phyloP scores from a whole-genome alignment of 1,140 invertebrate species.

The Heliconius hermathena region DNA sequence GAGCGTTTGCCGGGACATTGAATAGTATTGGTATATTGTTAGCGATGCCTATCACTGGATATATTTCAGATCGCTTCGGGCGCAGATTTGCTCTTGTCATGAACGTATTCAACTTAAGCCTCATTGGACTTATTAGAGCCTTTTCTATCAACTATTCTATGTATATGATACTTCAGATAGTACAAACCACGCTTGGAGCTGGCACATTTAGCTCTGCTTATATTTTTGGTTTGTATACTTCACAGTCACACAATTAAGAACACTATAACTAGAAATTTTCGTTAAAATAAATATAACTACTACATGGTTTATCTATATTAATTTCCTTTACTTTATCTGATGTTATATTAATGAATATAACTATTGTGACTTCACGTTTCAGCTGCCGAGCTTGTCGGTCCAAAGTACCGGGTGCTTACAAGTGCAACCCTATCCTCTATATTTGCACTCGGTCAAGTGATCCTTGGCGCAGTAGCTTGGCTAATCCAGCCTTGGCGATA shows the following conservation, averaged over 20 bases:
- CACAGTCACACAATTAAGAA: background rate
- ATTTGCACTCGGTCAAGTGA: slow-evolving; percentile 88
- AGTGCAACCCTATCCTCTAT: slow-evolving; percentile 86
- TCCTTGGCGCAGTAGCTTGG: slow-evolving; percentile 86
- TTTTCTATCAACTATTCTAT: slow-evolving; percentile 84
- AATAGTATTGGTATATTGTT: slow-evolving; percentile 46
- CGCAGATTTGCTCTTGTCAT: slow-evolving; percentile 83
- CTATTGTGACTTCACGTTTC: slow-evolving; percentile 41
- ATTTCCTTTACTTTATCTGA: too few relatives aligned
- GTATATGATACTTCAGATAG: slow-evolving; percentile 83
- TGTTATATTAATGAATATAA: background rate
- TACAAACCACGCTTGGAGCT: slow-evolving; percentile 54
- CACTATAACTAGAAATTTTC: background rate
- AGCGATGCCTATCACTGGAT: slow-evolving; percentile 84
- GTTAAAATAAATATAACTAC: too few relatives aligned
- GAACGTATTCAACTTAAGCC: slow-evolving; percentile 80
- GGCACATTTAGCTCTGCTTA: slow-evolving; percentile 52
- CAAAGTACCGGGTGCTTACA: slow-evolving; percentile 86
- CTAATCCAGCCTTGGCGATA: slow-evolving; percentile 87
- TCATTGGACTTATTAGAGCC: slow-evolving; percentile 84
- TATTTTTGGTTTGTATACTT: slow-evolving; percentile 49
- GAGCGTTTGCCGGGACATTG: slow-evolving; percentile 48
- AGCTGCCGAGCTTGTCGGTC: slow-evolving; percentile 90
- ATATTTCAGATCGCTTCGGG: slow-evolving; percentile 84
- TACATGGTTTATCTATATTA: too few relatives aligned